Percentiles rank a stretch among this genome's conserved stretches.
phyloP scores from a whole-genome alignment of 1,140 invertebrate genomes.

The Melanaphis sacchari region DNA sequence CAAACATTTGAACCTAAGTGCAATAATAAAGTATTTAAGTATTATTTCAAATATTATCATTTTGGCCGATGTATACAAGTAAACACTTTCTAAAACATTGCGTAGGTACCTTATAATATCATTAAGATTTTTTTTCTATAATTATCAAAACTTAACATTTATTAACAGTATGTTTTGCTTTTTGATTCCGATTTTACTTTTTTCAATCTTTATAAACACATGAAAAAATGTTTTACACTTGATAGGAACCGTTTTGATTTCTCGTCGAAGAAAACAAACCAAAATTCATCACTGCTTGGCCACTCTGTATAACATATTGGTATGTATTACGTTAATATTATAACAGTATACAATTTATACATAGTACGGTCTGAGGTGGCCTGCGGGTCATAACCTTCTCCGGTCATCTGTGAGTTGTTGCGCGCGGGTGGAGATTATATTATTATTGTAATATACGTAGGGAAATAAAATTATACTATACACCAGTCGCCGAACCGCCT shows the following conservation, averaged over 20 bases:
- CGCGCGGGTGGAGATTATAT: background rate
- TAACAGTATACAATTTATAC: too few relatives aligned
- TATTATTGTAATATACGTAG: conserved; percentile 2
- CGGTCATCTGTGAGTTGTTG: background rate
- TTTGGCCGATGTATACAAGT: background rate
- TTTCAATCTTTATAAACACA: too few relatives aligned
- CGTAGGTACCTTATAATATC: background rate
- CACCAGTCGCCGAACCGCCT: background rate
- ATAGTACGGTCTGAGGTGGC: background rate
- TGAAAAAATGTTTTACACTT: too few relatives aligned
- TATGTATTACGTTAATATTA: background rate
- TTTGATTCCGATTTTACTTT: background rate
- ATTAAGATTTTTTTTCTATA: background rate
- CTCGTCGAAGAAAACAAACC: background rate
- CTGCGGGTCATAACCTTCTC: background rate
- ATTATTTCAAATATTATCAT: background rate
- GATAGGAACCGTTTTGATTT: background rate
- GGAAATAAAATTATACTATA: background rate
- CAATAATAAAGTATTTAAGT: background rate
- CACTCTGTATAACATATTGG: background rate
- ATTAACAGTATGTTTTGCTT: background rate
- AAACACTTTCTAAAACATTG: background rate
- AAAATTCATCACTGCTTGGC: background rate
- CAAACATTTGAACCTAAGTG: too few relatives aligned
- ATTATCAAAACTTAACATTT: background rate